Evolutionary conservation across 2,797 vertebrate genomes (phyloP).

Genomic region (Streptopelia turtur): DNA sequence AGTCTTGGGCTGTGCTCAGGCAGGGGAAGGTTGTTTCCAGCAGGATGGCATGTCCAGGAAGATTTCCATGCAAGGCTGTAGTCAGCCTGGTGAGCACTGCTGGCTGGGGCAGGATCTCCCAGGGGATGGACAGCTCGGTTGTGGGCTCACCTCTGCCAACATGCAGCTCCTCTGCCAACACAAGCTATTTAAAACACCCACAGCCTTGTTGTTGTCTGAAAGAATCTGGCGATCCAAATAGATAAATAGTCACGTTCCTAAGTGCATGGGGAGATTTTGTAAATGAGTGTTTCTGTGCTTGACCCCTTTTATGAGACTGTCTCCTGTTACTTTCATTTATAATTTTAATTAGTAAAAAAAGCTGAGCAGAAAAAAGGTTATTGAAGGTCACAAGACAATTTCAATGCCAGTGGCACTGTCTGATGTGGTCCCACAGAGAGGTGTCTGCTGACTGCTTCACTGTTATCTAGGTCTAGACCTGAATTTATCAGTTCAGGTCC

Average conservation of each 20-base stretch:
- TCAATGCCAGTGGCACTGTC: not conserved
- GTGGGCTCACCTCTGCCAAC: accelerated
- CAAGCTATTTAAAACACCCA: not conserved
- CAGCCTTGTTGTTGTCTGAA: not conserved
- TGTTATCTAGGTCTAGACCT: not conserved
- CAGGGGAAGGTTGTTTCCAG: not conserved
- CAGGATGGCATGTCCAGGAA: not conserved
- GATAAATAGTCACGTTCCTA: not conserved
- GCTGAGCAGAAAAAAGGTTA: not conserved
- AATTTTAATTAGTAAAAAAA: not conserved
- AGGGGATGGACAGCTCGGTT: accelerated
- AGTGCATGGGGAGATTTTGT: not conserved
- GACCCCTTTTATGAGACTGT: not conserved
- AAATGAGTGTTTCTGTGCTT: not conserved
- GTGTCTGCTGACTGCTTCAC: not conserved
- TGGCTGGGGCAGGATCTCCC: not conserved
- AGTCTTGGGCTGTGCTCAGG: not conserved
- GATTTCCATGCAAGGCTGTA: not conserved
- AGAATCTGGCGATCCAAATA: not conserved
- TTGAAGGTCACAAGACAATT: not conserved
- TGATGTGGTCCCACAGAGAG: not conserved
- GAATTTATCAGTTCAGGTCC: not conserved
- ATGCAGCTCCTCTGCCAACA: accelerated
- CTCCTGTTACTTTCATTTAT: not conserved
- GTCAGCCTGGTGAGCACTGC: not conserved